Conservation (phyloP, 2,797 vertebrate species). For the Sorex maritimensis region DNA sequence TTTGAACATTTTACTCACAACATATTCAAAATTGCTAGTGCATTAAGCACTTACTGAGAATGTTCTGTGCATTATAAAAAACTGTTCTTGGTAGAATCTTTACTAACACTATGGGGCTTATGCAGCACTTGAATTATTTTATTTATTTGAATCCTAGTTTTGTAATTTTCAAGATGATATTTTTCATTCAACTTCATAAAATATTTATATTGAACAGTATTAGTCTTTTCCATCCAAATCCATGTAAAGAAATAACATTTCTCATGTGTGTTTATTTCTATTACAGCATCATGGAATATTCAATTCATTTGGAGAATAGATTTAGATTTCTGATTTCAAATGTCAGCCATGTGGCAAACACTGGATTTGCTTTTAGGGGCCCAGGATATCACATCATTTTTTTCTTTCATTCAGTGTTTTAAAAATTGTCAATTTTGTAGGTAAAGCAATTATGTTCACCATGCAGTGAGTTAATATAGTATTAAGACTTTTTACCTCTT, state of each 20-base stretch:
- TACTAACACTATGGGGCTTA: background rate
- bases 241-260: constrained; percentile 46
- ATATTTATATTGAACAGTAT: constrained; percentile 27
- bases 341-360: constrained; percentile 28
- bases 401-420: background rate
- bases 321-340: constrained; percentile 72
- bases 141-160: constrained; percentile 36
- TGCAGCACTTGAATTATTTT: background rate
- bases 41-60: background rate
- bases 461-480: constrained; percentile 37
- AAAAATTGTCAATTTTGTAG: constrained; percentile 19
- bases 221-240: constrained; percentile 20
- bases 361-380: constrained; percentile 41
- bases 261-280: constrained; percentile 53
- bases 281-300: constrained; percentile 35
- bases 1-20: background rate
- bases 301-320: constrained; percentile 54
- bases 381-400: background rate
- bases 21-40: background rate
- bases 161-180: background rate
- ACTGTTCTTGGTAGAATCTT: background rate
- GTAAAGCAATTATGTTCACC: background rate
- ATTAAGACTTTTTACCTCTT: background rate
- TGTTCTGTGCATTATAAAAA: background rate
- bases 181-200: constrained; percentile 52